Percentiles rank a stretch among this genome's conserved stretches.
phyloP scores from a whole-genome alignment of 2,797 vertebrate genomes.

The Scyliorhinus canicula region DNA sequence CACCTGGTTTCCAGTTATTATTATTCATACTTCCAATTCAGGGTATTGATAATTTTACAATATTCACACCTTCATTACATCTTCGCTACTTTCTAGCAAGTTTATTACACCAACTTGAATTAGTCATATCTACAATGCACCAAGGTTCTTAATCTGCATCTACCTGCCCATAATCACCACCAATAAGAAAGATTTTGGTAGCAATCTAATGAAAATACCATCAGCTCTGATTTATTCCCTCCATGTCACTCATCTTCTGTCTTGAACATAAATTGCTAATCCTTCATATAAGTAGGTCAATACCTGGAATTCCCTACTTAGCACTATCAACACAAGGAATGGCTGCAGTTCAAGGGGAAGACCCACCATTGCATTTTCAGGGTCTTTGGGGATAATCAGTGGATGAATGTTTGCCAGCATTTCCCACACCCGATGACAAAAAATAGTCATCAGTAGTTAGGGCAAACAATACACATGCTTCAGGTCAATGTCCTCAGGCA shows the following conservation, averaged over 20 bases:
- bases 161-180: neutral
- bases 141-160: neutral
- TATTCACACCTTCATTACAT: neutral
- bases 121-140: neutral
- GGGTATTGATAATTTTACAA: neutral
- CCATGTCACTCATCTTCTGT: neutral
- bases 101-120: neutral
- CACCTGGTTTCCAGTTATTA: neutral
- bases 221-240: neutral
- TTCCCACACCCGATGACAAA: neutral
- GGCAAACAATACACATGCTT: neutral
- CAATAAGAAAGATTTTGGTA: neutral
- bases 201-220: neutral
- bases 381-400: neutral
- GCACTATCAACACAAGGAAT: too few relatives aligned
- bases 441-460: neutral
- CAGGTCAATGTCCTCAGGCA: neutral
- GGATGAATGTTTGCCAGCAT: neutral
- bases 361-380: neutral
- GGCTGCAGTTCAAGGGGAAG: neutral
- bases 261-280: neutral
- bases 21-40: neutral
- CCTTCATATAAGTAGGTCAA: neutral
- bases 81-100: neutral
- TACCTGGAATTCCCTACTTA: too few relatives aligned